Evolutionary conservation across 2,113 vertebrate species (phyloP).

Genomic region (Montifringilla adamsi): DNA sequence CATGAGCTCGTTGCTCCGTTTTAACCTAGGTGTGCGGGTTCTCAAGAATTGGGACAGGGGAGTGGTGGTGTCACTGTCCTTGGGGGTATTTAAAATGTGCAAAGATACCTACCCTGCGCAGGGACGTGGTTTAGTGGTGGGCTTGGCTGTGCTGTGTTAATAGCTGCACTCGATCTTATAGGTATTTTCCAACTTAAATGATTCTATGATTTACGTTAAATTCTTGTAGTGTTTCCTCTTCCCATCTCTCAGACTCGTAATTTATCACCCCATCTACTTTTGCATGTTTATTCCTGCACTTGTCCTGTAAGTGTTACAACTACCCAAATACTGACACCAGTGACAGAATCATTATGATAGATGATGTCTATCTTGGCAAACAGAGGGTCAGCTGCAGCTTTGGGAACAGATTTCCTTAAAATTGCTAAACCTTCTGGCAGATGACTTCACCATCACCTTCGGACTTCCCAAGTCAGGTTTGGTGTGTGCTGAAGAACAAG

Average conservation of each 20-base stretch:
- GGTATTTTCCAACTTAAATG: not conserved
- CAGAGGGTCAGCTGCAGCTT: not conserved
- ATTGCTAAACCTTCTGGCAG: not conserved
- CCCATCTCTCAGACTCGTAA: not conserved
- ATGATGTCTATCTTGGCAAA: not conserved
- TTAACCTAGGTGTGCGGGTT: fast-evolving
- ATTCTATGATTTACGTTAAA: not conserved
- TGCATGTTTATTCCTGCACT: not conserved
- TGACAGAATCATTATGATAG: not conserved
- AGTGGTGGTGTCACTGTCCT: too few species aligned
- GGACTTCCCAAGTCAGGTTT: not conserved
- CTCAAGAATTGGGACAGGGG: not conserved
- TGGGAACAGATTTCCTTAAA: not conserved
- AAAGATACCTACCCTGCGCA: fast-evolving
- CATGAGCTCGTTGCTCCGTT: fast-evolving
- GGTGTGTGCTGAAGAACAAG: not conserved
- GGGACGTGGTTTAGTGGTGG: not conserved
- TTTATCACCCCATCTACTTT: not conserved
- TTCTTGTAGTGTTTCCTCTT: not conserved
- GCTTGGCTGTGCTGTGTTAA: not conserved
- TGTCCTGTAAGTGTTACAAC: not conserved
- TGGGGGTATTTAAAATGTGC: not conserved
- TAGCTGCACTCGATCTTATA: not conserved
- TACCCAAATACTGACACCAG: not conserved
- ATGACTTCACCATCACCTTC: not conserved